These are phyloP conservation scores for Quiscalus mexicanus DNA, from an alignment of 2,113 vertebrate genomes.

Conservation along the genomic window DNA sequence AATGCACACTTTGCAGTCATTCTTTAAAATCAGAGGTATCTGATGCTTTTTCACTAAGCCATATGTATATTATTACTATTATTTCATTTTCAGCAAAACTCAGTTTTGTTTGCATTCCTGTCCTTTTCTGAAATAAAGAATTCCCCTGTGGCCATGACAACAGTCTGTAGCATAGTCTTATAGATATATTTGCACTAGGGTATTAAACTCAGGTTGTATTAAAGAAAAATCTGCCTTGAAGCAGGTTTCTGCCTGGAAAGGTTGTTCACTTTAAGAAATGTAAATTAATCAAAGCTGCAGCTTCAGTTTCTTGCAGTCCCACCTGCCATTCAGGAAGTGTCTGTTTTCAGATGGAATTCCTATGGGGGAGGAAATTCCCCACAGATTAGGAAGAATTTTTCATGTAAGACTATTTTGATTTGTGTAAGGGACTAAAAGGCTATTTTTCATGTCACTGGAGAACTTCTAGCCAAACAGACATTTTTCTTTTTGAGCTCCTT, in stretches of 20 bases:
- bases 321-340: conserved; percentile 44
- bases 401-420: conserved; percentile 37
- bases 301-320: not conserved
- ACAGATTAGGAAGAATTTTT: conserved; percentile 32
- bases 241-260: not conserved
- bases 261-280: not conserved
- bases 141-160: not conserved
- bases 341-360: conserved; percentile 52
- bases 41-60: not conserved
- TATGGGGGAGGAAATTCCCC: conserved; percentile 17
- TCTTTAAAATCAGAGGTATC: not conserved
- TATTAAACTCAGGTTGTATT: not conserved
- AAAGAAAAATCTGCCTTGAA: not conserved
- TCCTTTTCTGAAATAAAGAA: not conserved
- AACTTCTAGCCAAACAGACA: not conserved
- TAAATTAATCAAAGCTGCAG: not conserved
- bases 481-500: conserved; percentile 2
- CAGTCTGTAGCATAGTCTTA: not conserved
- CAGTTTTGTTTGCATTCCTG: not conserved
- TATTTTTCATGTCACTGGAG: conserved; percentile 19
- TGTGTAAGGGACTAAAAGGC: conserved; percentile 26
- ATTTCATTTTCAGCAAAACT: not conserved
- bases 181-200: not conserved
- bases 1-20: not conserved
- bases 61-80: not conserved